Base-by-base conservation (phyloP, 2,888 invertebrate species). In the Thumatha senex region DNA sequence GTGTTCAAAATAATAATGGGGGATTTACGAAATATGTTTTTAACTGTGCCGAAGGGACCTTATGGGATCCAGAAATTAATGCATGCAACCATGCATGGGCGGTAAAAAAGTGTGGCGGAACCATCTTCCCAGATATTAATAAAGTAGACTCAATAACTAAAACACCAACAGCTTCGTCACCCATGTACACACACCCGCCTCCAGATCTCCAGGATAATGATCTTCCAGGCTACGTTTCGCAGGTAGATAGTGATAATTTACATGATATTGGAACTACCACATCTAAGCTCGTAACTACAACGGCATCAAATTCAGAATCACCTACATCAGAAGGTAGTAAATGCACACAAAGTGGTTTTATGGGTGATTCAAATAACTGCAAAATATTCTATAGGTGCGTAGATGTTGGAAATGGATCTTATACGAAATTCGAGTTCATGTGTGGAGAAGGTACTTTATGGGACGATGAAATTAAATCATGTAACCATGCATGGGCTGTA, bases 311-410 rank as follows among this genome's bases (percentile, higher is more conserved):
- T 13, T 46, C 53, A 31, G 51, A 54, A 40, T 51, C 54, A 39
- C 48, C 56, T 11, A 34, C 31, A 8, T 43, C 49, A 5, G 35
- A 12, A 4, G 36, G 11, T 29, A 48, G 30, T 35, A 35, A 64
- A 40, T 82, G 81, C 38, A 62, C 51, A 24, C 48, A 52, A 24
- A 93, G 92, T 70, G 95, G 95, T 24, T 96, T 94, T 72, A 93
- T 93, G 69, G 92, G 93, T 69, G 81, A 80, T 64, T 41, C 51
- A 51, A 66, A 82, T 15, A 90, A 95, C 65, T 95, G 95, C 66
- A 92, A 88, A 56, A 95, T 94, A 75, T 96, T 95, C 80, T 94
- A 94, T 63, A 89, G 95, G 63, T 95, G 95, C 71, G 94, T 95
- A 0, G 82, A 86, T 56, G 86, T 89, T 58, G 89, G 88, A 18